These are phyloP conservation scores for Vespertilio murinus DNA, from an alignment of 2,797 vertebrate genomes.

Conservation along the genomic window DNA sequence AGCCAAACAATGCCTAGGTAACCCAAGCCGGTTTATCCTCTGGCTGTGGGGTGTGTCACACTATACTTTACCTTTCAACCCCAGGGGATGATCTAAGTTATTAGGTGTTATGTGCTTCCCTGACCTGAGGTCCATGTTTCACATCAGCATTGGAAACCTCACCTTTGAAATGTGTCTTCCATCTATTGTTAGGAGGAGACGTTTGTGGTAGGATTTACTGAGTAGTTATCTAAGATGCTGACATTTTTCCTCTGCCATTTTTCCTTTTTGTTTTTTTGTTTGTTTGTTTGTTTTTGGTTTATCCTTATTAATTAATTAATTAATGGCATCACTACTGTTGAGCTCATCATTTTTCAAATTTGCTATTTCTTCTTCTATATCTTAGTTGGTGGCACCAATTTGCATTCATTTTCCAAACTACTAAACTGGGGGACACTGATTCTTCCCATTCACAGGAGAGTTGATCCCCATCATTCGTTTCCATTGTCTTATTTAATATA, in stretches of 20 bases:
- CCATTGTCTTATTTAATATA: not conserved
- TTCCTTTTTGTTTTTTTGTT: not conserved
- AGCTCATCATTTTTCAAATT: not conserved
- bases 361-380: not conserved
- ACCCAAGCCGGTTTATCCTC: conserved; percentile 59
- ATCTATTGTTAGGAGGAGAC: not conserved
- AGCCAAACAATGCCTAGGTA: conserved; percentile 55
- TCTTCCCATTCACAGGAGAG: not conserved
- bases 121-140: conserved; percentile 4
- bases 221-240: not conserved
- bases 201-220: not conserved
- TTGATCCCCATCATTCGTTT: not conserved
- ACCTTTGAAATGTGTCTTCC: not conserved
- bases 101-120: not conserved
- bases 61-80: conserved; percentile 50
- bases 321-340: not conserved
- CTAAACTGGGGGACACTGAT: not conserved
- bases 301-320: not conserved
- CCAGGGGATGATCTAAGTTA: conserved; percentile 24
- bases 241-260: not conserved
- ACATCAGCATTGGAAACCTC: conserved; percentile 26
- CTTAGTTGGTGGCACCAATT: not conserved
- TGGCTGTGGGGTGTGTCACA: not conserved
- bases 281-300: not conserved
- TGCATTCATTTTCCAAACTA: not conserved